Base-by-base conservation (phyloP, 2,113 vertebrate species). In the Cettia cetti region DNA sequence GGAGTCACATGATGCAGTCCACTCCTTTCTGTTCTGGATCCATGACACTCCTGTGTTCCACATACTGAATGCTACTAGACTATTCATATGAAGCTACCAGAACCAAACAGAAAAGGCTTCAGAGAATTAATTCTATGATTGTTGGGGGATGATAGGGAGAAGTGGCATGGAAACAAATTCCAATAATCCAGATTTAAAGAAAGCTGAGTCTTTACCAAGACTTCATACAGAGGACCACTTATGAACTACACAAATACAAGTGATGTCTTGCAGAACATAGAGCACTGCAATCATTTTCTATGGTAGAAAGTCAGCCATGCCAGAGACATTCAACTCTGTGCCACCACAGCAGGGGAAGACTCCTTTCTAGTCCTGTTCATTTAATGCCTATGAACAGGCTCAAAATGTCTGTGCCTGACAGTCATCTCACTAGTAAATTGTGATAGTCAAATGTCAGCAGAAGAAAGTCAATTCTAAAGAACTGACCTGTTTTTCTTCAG, bases 321-420 rank as follows among this genome's bases (percentile, higher is more conserved):
- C 65, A 44, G 21, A 82, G 27, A 74, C 39, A 86, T 8, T 20
- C 17, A 84, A 78, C 39, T 59, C 45, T 33, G 18, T 19, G n/a
- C 39, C 1, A 1, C 30, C 35, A 75, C 35, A 89, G 42, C 68
- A 86, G 75, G 66, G 63, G 21, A 93, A 93, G 22, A 45, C 33
- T 69, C 68, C 42, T 27, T 90, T 77, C 35, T 13, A 70, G 60
- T 45, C 57, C 47, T 52, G 19, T n/a, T 85, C 35, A 78, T 59
- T 83, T 74, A 44, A 69, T 71, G 49, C 35, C 79, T 71, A 56
- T 9, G 30, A 95, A 63, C 33, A 27, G 77, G 64, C 35, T 94
- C 93, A 93, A 92, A 90, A 93, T 56, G 82, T 77, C 90, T 81
- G n/a, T 71, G 84, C 45, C 27, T 16, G 20, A 87, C 82, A 96